Evolutionary conservation across 2,888 invertebrate genomes (phyloP).

Genomic region (Dioctria linearis): DNA sequence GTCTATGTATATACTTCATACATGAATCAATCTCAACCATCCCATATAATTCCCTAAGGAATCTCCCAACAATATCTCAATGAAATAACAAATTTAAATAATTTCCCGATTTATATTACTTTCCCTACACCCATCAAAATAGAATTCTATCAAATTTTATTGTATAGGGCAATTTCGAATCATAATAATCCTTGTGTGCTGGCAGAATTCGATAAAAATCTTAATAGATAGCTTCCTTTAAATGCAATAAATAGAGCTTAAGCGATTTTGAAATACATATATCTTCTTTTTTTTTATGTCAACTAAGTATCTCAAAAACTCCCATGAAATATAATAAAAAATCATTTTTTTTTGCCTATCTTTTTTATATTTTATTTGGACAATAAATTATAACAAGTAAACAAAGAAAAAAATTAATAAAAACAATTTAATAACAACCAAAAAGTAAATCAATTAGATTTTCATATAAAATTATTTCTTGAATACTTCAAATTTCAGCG

Average conservation of each 20-base stretch:
- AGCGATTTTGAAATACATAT: too few relatives aligned
- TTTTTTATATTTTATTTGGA: conserved; percentile 23
- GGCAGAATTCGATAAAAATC: background rate
- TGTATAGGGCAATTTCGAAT: background rate
- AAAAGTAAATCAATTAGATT: conserved; percentile 43
- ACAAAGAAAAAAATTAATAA: conserved; percentile 39
- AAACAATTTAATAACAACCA: conserved; percentile 41
- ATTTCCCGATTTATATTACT: background rate
- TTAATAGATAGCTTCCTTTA: background rate
- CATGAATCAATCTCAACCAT: too few relatives aligned
- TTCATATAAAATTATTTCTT: conserved; percentile 62
- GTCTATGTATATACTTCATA: too few relatives aligned
- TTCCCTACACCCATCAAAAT: background rate
- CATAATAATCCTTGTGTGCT: background rate
- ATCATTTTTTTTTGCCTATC: conserved; percentile 27
- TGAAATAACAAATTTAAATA: background rate
- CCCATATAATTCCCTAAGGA: too few relatives aligned
- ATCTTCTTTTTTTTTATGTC: too few relatives aligned
- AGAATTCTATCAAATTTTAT: background rate
- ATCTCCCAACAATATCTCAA: too few relatives aligned
- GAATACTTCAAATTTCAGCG: conserved; percentile 68
- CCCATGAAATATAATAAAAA: conserved; percentile 23
- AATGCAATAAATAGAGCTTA: too few relatives aligned
- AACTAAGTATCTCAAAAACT: background rate
- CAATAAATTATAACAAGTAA: conserved; percentile 15